Evolutionary conservation across 2,797 vertebrate species (phyloP).

Genomic region (Sebastes vulpes): DNA sequence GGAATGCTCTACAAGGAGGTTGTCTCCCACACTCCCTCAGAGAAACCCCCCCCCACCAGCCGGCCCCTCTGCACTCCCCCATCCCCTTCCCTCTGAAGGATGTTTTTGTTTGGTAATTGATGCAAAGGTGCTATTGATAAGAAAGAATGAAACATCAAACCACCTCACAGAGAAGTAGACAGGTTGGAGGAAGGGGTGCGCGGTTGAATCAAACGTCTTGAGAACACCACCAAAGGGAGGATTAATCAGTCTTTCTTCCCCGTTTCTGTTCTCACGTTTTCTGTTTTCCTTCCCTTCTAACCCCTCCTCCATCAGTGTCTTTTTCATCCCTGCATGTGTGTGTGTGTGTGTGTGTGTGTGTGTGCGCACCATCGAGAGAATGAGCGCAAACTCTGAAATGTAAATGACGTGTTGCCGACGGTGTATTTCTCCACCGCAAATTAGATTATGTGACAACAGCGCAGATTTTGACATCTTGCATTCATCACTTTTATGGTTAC

Average conservation of each 20-base stretch:
- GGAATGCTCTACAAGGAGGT: slow-evolving; percentile 78
- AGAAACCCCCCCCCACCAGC: slow-evolving; percentile 16
- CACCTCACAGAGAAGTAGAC: slow-evolving; percentile 59
- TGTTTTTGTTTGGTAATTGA: slow-evolving; percentile 83
- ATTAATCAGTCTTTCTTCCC: slow-evolving; percentile 83
- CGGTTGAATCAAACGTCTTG: slow-evolving; percentile 54
- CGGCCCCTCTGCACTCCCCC: slow-evolving; percentile 34
- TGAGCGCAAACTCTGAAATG: slow-evolving; percentile 22
- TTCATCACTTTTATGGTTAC: slow-evolving; percentile 48
- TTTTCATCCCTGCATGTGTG: slow-evolving; percentile 65
- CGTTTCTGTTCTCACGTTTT: slow-evolving; percentile 81
- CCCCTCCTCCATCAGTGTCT: slow-evolving; percentile 65
- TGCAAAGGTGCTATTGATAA: slow-evolving; percentile 84
- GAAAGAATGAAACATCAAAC: slow-evolving; percentile 83
- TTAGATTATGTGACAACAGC: slow-evolving; percentile 13
- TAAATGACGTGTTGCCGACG: slow-evolving; percentile 13
- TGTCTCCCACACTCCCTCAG: slow-evolving; percentile 73
- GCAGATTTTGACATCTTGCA: slow-evolving; percentile 39
- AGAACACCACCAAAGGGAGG: slow-evolving; percentile 79
- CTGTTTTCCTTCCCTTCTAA: slow-evolving; percentile 72
- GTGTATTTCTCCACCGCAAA: slow-evolving; percentile 22
- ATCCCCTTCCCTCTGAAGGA: slow-evolving; percentile 69
- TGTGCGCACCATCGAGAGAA: slow-evolving; percentile 31
- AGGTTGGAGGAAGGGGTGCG: slow-evolving; percentile 31
- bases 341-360: slow-evolving; percentile 56